Base-by-base conservation (phyloP, 2,797 vertebrate species). In the Arvicola amphibius region DNA sequence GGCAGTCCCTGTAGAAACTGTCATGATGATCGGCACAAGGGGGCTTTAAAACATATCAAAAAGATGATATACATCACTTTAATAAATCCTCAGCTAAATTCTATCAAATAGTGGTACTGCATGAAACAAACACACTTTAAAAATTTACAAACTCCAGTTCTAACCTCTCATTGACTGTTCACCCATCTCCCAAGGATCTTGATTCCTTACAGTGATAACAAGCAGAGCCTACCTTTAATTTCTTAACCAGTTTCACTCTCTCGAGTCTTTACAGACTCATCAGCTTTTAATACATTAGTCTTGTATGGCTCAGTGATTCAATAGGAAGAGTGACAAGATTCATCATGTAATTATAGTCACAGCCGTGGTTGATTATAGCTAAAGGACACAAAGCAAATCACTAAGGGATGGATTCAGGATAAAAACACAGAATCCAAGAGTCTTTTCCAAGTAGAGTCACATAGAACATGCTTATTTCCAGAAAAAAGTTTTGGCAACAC, bases 301-400 rank as follows among this genome's bases (percentile, higher is more conserved):
- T 19, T 89, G 25, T 46, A 51, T 83, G 81, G n/a, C 59, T 83
- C 3, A 37, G 1, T 40, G 61, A 86, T 73, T 73, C 46, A 48
- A 76, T 46, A 76, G 51, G 53, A 69, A 37, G 17, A 90, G n/a
- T 83, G 69, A 79, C 10, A 78, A 67, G 12, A 29, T 13, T 81
- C n/a, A 40, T 10, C 16, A 43, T 10, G 48, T 1, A 59, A 21
- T 19, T 88, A 6, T 46, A 91, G 23, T 37, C 14, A 40, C 32
- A 83, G 63, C 40, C 63, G 90, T 34, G 59, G 74, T 92, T 76
- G 67, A 88, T 51, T 79, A 87, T 25, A 84, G 74, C 43, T 29
- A 80, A 95, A 93, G 34, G 21, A 67, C 27, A 88, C 78, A 78
- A n/a, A 80, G 37, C 43, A 88, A 92, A 88, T 53, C 25, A 32